These are phyloP conservation scores for Pampusana beccarii DNA, from an alignment of 2,113 vertebrate species.

Conservation along the genomic window DNA sequence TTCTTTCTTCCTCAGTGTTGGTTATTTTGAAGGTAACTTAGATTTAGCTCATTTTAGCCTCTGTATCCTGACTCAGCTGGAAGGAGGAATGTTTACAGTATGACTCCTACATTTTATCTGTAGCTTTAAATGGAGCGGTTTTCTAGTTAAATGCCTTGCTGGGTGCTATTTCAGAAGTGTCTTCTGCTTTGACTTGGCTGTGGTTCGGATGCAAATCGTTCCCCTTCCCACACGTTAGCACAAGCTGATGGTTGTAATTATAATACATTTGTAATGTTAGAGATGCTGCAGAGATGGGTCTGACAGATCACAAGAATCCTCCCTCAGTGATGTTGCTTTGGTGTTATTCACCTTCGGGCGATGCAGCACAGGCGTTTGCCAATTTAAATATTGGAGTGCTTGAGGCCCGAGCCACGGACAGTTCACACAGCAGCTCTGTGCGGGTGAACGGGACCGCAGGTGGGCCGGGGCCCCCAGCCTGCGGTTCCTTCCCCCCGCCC, in stretches of 20 bases:
- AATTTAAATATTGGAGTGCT: neutral
- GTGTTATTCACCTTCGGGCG: neutral
- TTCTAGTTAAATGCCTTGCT: neutral
- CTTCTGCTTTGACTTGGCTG: neutral
- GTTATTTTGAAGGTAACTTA: neutral
- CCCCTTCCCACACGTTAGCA: neutral
- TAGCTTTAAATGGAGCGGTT: neutral
- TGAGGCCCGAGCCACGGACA: rapidly evolving
- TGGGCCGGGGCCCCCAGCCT: neutral
- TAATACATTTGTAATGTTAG: neutral
- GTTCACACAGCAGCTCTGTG: too few relatives aligned
- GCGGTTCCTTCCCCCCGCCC: too few relatives aligned
- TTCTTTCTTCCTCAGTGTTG: neutral
- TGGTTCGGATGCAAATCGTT: neutral
- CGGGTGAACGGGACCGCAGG: too few relatives aligned
- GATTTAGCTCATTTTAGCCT: neutral
- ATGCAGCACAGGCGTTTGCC: rapidly evolving
- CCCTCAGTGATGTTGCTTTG: neutral
- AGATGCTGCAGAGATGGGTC: neutral
- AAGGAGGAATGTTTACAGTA: neutral
- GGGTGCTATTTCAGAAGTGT: neutral
- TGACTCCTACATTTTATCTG: neutral
- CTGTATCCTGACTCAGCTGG: neutral
- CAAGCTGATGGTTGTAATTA: neutral
- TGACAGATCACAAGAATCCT: neutral